Percentiles rank a stretch among this genome's conserved stretches.
These are phyloP conservation scores for Planococcus citri DNA, from an alignment of 1,140 invertebrate genomes.

Conservation along the genomic window DNA sequence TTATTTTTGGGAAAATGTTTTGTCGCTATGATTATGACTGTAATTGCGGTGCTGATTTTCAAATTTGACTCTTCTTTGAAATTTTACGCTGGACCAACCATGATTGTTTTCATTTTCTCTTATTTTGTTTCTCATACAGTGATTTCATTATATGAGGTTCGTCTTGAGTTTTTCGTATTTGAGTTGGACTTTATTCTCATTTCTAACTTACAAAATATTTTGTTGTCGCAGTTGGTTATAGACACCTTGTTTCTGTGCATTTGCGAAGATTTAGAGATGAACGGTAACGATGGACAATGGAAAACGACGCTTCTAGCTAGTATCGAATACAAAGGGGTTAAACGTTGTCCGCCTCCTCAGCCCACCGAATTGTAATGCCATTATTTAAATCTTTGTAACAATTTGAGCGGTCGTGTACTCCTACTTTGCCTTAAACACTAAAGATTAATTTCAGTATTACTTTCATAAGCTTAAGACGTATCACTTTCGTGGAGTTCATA, in stretches of 20 bases:
- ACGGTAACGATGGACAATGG: constrained; percentile 25
- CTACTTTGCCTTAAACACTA: neutral
- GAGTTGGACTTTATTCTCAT: neutral
- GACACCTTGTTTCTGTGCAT: constrained; percentile 91
- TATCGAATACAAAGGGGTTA: neutral
- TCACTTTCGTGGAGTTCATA: neutral
- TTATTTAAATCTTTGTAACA: neutral
- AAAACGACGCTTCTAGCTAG: neutral
- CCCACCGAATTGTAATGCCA: neutral
- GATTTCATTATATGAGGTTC: constrained; percentile 83
- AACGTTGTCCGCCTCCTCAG: neutral
- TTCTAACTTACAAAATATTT: constrained; percentile 15
- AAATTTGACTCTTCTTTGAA: constrained; percentile 55
- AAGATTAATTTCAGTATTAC: neutral
- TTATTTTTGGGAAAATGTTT: constrained; percentile 85
- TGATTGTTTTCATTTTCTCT: constrained; percentile 75
- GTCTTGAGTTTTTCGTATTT: neutral
- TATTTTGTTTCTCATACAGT: constrained; percentile 90
- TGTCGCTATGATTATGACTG: constrained; percentile 63
- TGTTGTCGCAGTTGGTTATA: constrained; percentile 70
- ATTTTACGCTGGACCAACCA: constrained; percentile 73
- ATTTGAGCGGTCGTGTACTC: neutral
- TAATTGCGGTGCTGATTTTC: constrained; percentile 57
- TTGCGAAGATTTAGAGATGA: constrained; percentile 56
- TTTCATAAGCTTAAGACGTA: neutral